Conservation (phyloP, 1,140 invertebrate species). For the Sitobion miscanthi region DNA sequence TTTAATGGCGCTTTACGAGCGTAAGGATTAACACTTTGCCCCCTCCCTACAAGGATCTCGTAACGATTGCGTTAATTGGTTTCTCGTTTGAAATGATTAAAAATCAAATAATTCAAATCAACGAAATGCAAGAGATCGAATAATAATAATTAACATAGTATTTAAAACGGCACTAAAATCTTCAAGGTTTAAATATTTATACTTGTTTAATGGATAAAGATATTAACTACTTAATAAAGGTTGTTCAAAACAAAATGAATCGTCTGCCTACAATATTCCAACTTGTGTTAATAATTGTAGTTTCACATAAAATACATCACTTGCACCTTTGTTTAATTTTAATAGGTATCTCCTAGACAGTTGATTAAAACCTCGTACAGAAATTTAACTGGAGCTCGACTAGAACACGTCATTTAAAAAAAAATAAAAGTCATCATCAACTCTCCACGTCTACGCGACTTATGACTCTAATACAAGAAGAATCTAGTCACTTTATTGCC, state of each 20-base stretch:
- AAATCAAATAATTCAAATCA: conserved; percentile 33
- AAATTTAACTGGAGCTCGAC: too few species aligned
- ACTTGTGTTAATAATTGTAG: neutral
- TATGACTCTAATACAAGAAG: too few species aligned
- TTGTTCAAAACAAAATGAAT: neutral
- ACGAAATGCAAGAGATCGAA: neutral
- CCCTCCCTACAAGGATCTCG: neutral
- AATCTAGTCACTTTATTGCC: too few species aligned
- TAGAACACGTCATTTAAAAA: neutral
- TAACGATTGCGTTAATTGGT: conserved; percentile 50
- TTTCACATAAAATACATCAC: neutral
- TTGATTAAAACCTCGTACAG: neutral
- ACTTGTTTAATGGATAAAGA: neutral
- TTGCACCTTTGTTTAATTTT: neutral
- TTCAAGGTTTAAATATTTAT: conserved; percentile 15
- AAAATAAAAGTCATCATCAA: neutral
- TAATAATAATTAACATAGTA: conserved; percentile 38
- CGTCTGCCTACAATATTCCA: neutral
- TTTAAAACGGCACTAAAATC: neutral
- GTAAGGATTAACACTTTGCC: conserved; percentile 26
- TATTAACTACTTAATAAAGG: neutral
- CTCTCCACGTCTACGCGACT: too few species aligned
- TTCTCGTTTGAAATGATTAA: conserved; percentile 37
- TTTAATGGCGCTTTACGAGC: conserved; percentile 28
- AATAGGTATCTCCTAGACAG: neutral